These are phyloP conservation scores for Discoglossus pictus DNA, from an alignment of 2,797 vertebrate species.

Conservation along the genomic window DNA sequence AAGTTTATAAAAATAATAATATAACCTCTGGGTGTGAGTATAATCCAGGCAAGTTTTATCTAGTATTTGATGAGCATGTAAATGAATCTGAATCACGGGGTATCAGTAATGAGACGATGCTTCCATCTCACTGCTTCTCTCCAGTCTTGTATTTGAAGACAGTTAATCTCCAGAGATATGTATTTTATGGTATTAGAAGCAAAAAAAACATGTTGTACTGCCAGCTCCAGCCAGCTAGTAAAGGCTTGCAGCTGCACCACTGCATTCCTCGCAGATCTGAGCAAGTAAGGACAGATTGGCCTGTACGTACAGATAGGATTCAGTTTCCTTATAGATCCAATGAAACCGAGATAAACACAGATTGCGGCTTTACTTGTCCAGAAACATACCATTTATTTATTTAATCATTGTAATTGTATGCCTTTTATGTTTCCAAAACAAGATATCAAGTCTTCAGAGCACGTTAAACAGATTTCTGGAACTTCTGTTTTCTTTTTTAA, in stretches of 20 bases:
- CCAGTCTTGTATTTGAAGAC: not conserved
- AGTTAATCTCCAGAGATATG: conserved; percentile 28
- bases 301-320: conserved; percentile 2
- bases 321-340: not conserved
- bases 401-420: no score
- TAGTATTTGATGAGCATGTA: not conserved
- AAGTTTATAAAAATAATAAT: no score
- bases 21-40: no score
- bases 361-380: no score
- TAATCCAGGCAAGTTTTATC: conserved; percentile 1
- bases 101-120: not conserved
- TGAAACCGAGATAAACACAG: no score
- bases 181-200: conserved; percentile 1
- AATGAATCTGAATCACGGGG: not conserved
- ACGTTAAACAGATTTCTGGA: no score
- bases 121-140: not conserved
- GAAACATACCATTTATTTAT: no score
- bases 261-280: conserved; percentile 17
- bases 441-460: no score
- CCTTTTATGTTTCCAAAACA: no score
- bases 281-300: conserved; percentile 28
- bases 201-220: conserved; percentile 31
- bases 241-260: conserved; percentile 35
- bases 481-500: no score
- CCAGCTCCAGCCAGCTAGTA: conserved; percentile 27